These are phyloP conservation scores for Rhingia rostrata DNA, from an alignment of 2,888 invertebrate species.

Conservation along the genomic window DNA sequence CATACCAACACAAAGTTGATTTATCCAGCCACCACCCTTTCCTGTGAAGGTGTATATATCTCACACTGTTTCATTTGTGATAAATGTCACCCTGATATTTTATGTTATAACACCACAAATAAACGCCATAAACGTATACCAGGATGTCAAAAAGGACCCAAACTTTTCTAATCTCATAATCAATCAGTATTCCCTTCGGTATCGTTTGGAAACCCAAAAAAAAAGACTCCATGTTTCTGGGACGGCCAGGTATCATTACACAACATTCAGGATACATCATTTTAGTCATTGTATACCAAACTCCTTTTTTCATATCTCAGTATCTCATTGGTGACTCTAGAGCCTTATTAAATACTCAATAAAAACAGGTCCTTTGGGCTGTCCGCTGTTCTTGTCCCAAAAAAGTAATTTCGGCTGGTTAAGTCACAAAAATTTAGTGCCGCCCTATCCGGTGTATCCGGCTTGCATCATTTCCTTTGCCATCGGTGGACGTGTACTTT, in stretches of 20 bases:
- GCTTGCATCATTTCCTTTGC: slow-evolving; percentile 16
- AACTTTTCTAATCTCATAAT: slow-evolving; percentile 50
- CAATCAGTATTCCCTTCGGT: slow-evolving; percentile 64
- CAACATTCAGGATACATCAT: slow-evolving; percentile 29
- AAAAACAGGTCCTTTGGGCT: slow-evolving; percentile 23
- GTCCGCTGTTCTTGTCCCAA: background rate
- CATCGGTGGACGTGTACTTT: slow-evolving; percentile 38
- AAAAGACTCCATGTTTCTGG: background rate
- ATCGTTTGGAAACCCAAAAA: background rate
- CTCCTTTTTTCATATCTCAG: slow-evolving; percentile 18
- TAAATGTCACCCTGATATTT: slow-evolving; percentile 37
- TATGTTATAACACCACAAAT: slow-evolving; percentile 25
- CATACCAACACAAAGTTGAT: background rate
- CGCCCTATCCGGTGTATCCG: slow-evolving; percentile 2
- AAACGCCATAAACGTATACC: slow-evolving; percentile 36
- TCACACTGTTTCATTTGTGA: slow-evolving; percentile 18
- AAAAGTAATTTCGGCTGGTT: slow-evolving; percentile 40
- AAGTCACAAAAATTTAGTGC: slow-evolving; percentile 53
- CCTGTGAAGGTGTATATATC: background rate
- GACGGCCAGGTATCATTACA: slow-evolving; percentile 37
- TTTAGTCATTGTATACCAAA: background rate
- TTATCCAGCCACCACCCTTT: background rate
- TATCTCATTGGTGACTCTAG: background rate
- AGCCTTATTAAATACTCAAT: background rate
- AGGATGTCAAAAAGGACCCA: slow-evolving; percentile 1